Evolutionary conservation across 2,797 vertebrate genomes (phyloP).

Genomic region (Sebastiscus tertius): DNA sequence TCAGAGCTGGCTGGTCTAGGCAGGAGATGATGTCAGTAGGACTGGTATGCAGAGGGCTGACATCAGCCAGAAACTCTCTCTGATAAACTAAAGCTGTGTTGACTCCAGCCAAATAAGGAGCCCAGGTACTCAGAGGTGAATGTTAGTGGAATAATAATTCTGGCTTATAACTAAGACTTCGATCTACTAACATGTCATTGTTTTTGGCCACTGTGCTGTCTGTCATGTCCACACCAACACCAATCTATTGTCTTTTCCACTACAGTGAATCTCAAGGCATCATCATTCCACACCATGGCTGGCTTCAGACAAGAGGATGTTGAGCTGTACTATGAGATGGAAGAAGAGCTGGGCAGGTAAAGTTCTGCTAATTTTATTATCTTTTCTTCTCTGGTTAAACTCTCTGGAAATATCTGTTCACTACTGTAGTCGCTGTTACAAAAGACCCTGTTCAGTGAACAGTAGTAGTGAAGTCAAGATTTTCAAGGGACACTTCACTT

Average conservation of each 20-base stretch:
- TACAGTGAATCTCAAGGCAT: constrained; percentile 38
- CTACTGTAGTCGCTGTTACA: neutral
- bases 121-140: neutral
- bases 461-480: too few relatives aligned
- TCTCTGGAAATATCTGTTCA: too few relatives aligned
- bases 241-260: neutral
- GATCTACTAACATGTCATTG: neutral
- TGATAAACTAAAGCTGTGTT: constrained; percentile 49
- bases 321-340: constrained; percentile 93
- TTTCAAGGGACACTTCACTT: too few relatives aligned
- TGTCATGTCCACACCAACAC: neutral
- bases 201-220: neutral
- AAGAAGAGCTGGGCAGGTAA: constrained; percentile 96
- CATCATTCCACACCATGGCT: constrained; percentile 81
- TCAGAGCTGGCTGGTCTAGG: constrained; percentile 25
- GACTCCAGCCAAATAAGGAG: constrained; percentile 31
- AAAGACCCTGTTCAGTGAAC: neutral
- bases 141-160: neutral
- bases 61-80: constrained; percentile 64
- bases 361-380: constrained; percentile 20
- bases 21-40: constrained; percentile 76
- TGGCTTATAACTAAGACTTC: neutral
- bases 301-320: constrained; percentile 94
- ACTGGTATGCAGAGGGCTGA: constrained; percentile 77
- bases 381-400: neutral